Evolutionary conservation across 2,888 invertebrate genomes (phyloP).

Genomic region (Watsonalla binaria): DNA sequence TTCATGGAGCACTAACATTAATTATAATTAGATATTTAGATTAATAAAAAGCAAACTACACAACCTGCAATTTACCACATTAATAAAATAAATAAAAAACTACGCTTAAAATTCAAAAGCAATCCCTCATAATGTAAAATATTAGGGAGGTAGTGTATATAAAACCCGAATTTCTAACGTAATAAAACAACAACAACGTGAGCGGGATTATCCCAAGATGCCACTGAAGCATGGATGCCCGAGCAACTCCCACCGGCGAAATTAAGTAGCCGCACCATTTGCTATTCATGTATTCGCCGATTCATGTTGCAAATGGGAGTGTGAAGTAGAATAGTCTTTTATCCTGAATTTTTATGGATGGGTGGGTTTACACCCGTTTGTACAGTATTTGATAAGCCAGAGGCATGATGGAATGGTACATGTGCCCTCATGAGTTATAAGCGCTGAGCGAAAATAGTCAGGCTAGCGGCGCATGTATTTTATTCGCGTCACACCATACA

Average conservation of each 20-base stretch:
- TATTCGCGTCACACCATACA: too few species aligned
- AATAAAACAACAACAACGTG: conserved; percentile 18
- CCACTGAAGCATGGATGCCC: conserved; percentile 7
- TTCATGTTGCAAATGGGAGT: conserved; percentile 17
- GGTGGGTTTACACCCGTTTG: conserved; percentile 7
- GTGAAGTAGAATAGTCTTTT: conserved; percentile 17
- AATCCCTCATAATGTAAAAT: background rate
- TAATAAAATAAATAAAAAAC: background rate
- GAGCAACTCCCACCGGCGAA: conserved; percentile 20
- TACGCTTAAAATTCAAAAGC: too few species aligned
- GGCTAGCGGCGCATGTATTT: too few species aligned
- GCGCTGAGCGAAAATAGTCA: too few species aligned
- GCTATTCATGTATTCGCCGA: conserved; percentile 29
- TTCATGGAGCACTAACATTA: too few species aligned
- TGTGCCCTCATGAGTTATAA: too few species aligned
- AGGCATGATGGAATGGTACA: background rate
- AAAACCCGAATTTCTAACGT: conserved; percentile 12
- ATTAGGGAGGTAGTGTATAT: background rate
- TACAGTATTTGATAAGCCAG: conserved; percentile 3
- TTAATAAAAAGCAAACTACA: too few species aligned
- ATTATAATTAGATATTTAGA: too few species aligned
- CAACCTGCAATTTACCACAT: background rate
- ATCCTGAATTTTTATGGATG: conserved; percentile 11
- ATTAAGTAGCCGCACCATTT: conserved; percentile 26
- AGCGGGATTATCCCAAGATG: conserved; percentile 9